Evolutionary conservation across 2,888 invertebrate species (phyloP), one percentile per base, ranked within the genome.

Genomic region (Eucriotettix oculatus): DNA sequence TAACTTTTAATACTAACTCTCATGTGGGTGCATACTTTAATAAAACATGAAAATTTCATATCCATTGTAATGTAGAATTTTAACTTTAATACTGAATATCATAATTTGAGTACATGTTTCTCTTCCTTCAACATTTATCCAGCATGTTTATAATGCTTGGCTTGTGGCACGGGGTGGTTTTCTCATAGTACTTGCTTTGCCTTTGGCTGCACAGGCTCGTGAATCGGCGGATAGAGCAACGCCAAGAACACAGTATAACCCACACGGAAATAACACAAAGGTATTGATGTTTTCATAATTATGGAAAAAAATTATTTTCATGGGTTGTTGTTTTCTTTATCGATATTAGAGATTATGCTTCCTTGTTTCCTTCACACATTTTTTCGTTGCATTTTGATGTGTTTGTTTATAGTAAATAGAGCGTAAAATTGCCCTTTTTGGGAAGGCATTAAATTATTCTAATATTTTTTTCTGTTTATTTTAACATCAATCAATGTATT

Each of bases 241-340:
- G 81, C 70, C 80, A 81, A 74, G 81, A 82, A 74, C 82, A 81
- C 76, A 80, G 79, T 75, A 78, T 82, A 72, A 82, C 82, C 68
- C 80, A 79, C 73, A 82, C 81, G 71, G 81, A 83, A 76, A 79
- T 81, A 69, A 81, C 81, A 67, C 81, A 82, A 77, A 82, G 81
- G 81, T 80, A 65, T 61, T 56, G 40, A 29, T 52, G 58, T 16
- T 57, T 42, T 12, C 16, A 29, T 54, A 12, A 16, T 29, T n/a
- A 5, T 54, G 16, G 54, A n/a, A 17, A 54, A 12, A 29, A 9
- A 29, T 56, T 40, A 56, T 10, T 56, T 56, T 29, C 29, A 29
- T 29, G 2, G 29, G 29, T 29, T 29, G 29, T 29, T 29, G 29
- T 29, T 29, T 29, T 12, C 16, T 57, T 42, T 43, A 16, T 44